Evolutionary conservation across 2,797 vertebrate species (phyloP), one percentile per base, ranked within the genome.

Genomic region (Melopsittacus undulatus): DNA sequence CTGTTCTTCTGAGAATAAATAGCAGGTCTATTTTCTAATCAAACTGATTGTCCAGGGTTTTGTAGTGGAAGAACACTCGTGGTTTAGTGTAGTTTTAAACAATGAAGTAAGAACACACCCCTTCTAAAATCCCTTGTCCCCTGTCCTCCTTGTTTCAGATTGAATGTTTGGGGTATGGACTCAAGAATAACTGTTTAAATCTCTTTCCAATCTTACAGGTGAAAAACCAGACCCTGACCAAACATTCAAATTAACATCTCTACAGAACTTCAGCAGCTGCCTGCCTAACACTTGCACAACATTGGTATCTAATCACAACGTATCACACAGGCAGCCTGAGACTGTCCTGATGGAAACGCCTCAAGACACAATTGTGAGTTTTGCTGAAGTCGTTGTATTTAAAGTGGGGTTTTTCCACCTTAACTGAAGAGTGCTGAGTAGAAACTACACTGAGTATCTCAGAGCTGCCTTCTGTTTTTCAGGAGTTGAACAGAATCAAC

Each of bases 201-300:
- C 51, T 91, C 49, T 77, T 89, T 96, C 56, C 45, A 3, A 24
- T 84, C 67, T 92, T 76, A 9, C 96, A 99, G 99, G 99, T 97
- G 99, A 99, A 96, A 99, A 99, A 96, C 99, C 99, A 93, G 99
- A 99, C 97, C 99, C 99, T 93, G 99, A 99, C 92, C 99, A 99
- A 98, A 98, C 99, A 36, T 99, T 99, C 97, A 99, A 99, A 96
- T 98, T 99, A 97, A 99, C 99, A 36, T 99, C 99, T 81, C 97
- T 99, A 88, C 99, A 99, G 96, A 99, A 98, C 96, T 99, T 98
- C 80, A 99, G 98, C 94, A 98, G 97, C 88, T 98, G 98, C 78
- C 98, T 98, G 91, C 98, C 98, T 29, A 98, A 99, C 92, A 98
- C 99, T 81, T 99, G 99, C 96, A 98, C 99, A 74, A 98, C 98